Evolutionary conservation across 2,888 invertebrate species (phyloP).

Genomic region (Metellina segmentata): DNA sequence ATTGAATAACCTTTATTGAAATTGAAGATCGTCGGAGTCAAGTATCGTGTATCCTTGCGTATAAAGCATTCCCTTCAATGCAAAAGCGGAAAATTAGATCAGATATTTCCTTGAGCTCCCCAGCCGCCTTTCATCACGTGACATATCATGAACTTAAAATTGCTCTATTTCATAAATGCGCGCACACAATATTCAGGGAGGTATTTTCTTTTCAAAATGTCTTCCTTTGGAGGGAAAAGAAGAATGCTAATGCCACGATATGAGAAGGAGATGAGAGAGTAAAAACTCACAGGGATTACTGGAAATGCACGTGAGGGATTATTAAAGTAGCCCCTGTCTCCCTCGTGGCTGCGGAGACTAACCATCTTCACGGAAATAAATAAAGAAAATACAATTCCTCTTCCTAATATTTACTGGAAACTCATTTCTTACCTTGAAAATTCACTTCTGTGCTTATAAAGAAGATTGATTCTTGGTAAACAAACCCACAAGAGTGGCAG

Average conservation of each 20-base stretch:
- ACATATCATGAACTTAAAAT: conserved; percentile 42
- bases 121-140: conserved; percentile 30
- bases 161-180: conserved; percentile 48
- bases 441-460: neutral
- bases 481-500: neutral
- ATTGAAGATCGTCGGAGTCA: neutral
- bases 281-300: conserved; percentile 28
- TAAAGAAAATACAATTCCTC: neutral
- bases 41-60: neutral
- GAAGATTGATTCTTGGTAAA: conserved; percentile 20
- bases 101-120: neutral
- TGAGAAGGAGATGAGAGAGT: conserved; percentile 14
- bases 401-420: conserved; percentile 16
- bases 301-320: conserved; percentile 34
- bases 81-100: conserved; percentile 42
- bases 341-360: neutral
- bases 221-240: conserved; percentile 6
- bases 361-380: neutral
- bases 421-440: conserved; percentile 10
- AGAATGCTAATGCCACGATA: conserved; percentile 41
- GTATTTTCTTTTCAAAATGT: conserved; percentile 38
- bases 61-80: neutral
- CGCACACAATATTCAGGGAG: neutral
- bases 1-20: conserved; percentile 18
- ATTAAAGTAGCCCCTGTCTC: conserved; percentile 17